Conservation (phyloP, 2,888 invertebrate genomes). For the Mylabris sibirica region DNA sequence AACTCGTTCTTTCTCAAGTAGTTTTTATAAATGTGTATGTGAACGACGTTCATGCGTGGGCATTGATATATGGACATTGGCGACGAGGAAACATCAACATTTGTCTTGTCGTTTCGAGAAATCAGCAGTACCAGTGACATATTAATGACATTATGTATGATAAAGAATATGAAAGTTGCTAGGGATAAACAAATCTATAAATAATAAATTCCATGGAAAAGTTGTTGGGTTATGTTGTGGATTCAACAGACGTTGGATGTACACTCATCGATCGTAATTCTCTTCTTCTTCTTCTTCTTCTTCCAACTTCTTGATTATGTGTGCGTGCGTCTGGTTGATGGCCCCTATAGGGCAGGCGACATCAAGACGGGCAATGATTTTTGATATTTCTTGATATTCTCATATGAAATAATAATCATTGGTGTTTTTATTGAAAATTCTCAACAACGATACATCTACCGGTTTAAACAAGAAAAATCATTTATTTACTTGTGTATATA, state of each 20-base stretch:
- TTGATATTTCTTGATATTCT: not conserved
- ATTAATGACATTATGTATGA: slow-evolving; percentile 58
- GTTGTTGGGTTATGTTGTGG: slow-evolving; percentile 20
- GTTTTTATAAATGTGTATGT: not conserved
- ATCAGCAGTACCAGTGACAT: slow-evolving; percentile 58
- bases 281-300: too few species aligned
- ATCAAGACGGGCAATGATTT: not conserved
- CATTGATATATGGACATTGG: slow-evolving; percentile 57
- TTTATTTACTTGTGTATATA: not conserved
- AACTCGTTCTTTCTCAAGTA: slow-evolving; percentile 22
- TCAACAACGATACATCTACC: not conserved
- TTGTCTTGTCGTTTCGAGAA: slow-evolving; percentile 59
- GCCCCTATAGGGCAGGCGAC: slow-evolving; percentile 6
- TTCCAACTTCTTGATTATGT: slow-evolving; percentile 5
- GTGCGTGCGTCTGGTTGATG: slow-evolving; percentile 10
- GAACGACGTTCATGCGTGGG: slow-evolving; percentile 49
- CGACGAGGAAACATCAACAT: slow-evolving; percentile 59
- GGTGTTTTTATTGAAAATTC: not conserved
- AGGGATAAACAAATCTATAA: slow-evolving; percentile 60
- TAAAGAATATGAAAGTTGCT: slow-evolving; percentile 60
- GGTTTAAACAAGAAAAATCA: not conserved
- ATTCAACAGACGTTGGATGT: slow-evolving; percentile 8
- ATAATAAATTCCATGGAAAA: slow-evolving; percentile 55
- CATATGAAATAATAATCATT: not conserved
- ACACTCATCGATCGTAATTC: slow-evolving; percentile 11